Percentiles rank a stretch among this genome's conserved stretches.
These are phyloP conservation scores for Triplophysa dalaica DNA, from an alignment of 2,113 vertebrate genomes.

Conservation along the genomic window DNA sequence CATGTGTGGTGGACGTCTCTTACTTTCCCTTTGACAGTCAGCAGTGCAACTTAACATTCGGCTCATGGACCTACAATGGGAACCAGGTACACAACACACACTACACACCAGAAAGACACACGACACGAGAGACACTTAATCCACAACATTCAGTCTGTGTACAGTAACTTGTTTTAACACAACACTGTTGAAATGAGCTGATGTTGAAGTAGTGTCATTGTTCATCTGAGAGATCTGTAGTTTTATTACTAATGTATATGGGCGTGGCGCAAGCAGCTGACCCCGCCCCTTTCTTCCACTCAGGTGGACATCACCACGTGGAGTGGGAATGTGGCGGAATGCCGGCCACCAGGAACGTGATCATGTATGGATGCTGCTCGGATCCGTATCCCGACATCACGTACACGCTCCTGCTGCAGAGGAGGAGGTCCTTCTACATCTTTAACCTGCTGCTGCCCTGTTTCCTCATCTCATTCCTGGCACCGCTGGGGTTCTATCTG, in stretches of 20 bases:
- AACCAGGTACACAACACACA: slow-evolving; percentile 80
- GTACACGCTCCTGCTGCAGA: slow-evolving; percentile 90
- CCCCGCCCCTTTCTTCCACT: background rate
- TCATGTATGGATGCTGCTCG: slow-evolving; percentile 95
- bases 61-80: slow-evolving; percentile 98
- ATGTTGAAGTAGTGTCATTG: no score
- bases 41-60: slow-evolving; percentile 96
- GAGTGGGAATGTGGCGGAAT: slow-evolving; percentile 96
- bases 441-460: slow-evolving; percentile 96
- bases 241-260: no score
- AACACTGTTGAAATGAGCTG: no score
- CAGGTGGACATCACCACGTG: slow-evolving; percentile 93
- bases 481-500: slow-evolving; percentile 94
- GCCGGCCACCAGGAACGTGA: slow-evolving; percentile 92
- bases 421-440: slow-evolving; percentile 94
- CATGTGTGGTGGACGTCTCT: slow-evolving; percentile 95
- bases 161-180: no score
- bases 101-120: slow-evolving; percentile 3
- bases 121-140: no score
- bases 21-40: slow-evolving; percentile 97
- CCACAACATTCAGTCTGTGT: no score
- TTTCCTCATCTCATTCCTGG: slow-evolving; percentile 94
- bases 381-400: slow-evolving; percentile 97
- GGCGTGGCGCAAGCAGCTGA: no score
- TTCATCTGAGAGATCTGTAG: no score